Evolutionary conservation across 2,797 vertebrate species (phyloP).

Genomic region (Steatocranus sp.): DNA sequence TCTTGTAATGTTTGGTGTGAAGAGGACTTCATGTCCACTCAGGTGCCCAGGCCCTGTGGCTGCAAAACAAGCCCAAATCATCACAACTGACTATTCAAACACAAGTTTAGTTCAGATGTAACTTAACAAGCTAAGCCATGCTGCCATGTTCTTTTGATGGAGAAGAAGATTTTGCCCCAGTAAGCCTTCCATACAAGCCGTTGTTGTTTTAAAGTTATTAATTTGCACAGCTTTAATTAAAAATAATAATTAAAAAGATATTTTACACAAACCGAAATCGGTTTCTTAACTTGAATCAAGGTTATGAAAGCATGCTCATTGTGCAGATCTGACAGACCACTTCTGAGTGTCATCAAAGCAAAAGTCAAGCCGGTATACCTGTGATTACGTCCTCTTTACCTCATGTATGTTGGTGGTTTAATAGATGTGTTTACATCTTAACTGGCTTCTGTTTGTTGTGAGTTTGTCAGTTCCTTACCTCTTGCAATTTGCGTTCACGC

Average conservation of each 20-base stretch:
- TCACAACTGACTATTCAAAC: background rate
- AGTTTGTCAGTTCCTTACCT: slow-evolving; percentile 41
- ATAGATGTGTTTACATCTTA: slow-evolving; percentile 49
- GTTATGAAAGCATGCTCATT: background rate
- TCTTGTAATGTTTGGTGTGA: background rate
- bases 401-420: slow-evolving; percentile 8
- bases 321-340: background rate
- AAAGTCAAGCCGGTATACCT: slow-evolving; percentile 12
- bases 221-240: background rate
- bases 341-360: slow-evolving; percentile 14
- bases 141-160: background rate
- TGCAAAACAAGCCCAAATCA: background rate
- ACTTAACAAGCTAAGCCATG: background rate
- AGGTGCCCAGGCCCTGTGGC: background rate
- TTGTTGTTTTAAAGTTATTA: background rate
- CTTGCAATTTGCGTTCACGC: slow-evolving; percentile 53
- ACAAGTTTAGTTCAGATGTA: background rate
- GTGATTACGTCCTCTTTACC: slow-evolving; percentile 19
- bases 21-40: background rate
- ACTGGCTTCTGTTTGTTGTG: slow-evolving; percentile 33
- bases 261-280: background rate
- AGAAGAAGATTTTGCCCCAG: background rate
- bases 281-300: background rate
- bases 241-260: background rate
- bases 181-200: background rate